Percentiles rank a stretch among this genome's conserved stretches.
phyloP scores from a whole-genome alignment of 2,888 invertebrate species.

The Teleogryllus oceanicus region DNA sequence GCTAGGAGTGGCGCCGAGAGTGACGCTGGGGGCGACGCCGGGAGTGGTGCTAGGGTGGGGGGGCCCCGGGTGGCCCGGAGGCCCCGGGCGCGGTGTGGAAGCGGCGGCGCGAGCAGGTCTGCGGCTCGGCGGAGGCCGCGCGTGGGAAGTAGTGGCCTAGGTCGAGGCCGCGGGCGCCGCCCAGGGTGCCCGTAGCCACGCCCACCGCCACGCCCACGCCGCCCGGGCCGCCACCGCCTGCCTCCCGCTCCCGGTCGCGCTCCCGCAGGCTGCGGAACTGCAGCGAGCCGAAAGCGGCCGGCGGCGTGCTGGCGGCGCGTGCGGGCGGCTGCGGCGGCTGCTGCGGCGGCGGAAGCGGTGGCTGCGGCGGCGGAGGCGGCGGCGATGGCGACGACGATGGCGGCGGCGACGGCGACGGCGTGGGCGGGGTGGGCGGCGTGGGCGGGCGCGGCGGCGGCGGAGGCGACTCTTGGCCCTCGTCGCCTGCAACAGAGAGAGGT shows the following conservation, averaged over 20 bases:
- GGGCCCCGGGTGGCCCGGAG: constrained; percentile 45
- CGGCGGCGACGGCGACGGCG: neutral
- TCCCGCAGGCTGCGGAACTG: constrained; percentile 48
- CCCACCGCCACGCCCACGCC: constrained; percentile 37
- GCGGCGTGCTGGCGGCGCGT: constrained; percentile 23
- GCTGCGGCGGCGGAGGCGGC: neutral
- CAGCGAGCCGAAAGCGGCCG: constrained; percentile 42
- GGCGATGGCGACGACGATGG: neutral
- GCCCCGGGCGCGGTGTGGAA: constrained; percentile 58
- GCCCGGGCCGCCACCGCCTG: constrained; percentile 20
- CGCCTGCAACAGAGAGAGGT: neutral
- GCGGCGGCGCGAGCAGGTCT: constrained; percentile 46
- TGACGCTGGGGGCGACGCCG: no score
- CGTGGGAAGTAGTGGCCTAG: constrained; percentile 44
- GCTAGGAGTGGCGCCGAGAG: no score
- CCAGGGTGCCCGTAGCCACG: constrained; percentile 40
- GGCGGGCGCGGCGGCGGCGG: neutral
- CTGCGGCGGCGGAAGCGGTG: neutral
- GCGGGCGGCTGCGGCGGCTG: constrained; percentile 30
- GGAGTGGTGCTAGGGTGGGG: no score
- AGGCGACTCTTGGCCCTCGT: neutral
- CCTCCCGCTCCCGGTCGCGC: no score
- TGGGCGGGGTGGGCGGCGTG: neutral
- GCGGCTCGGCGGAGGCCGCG: constrained; percentile 48
- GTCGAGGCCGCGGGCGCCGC: constrained; percentile 46